Conservation (phyloP, 1,140 invertebrate species). For the Colletes gigas region DNA sequence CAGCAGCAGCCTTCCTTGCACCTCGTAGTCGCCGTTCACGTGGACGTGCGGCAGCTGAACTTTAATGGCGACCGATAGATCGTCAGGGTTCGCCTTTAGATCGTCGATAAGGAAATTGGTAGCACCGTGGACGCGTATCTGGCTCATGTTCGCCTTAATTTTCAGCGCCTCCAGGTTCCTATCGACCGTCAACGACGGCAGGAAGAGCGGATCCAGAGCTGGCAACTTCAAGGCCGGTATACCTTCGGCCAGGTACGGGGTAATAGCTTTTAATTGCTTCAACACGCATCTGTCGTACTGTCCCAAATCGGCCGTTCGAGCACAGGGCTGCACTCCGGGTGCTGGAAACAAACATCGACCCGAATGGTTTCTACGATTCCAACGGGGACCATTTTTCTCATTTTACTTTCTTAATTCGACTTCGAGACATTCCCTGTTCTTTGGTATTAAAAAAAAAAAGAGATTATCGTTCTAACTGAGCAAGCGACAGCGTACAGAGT, state of each 20-base stretch:
- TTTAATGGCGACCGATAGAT: conserved; percentile 82
- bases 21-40: conserved; percentile 85
- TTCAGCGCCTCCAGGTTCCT: conserved; percentile 85
- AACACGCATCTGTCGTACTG: conserved; percentile 83
- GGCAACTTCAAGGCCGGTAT: conserved; percentile 85
- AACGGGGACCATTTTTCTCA: too few species aligned
- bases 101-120: conserved; percentile 84
- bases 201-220: conserved; percentile 84
- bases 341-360: conserved; percentile 61
- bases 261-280: conserved; percentile 82
- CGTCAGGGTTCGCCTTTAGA: conserved; percentile 84
- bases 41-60: conserved; percentile 83
- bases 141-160: conserved; percentile 85
- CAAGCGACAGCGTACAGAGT: too few species aligned
- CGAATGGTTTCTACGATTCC: too few species aligned
- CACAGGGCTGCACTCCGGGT: conserved; percentile 72
- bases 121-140: conserved; percentile 84
- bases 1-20: conserved; percentile 84
- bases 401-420: too few species aligned
- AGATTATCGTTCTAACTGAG: too few species aligned
- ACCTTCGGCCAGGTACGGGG: conserved; percentile 83
- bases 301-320: conserved; percentile 50
- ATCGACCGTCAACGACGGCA: conserved; percentile 85
- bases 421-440: too few species aligned
- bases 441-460: too few species aligned